phyloP scores from a whole-genome alignment of 2,113 vertebrate species.

The Mus pahari region DNA sequence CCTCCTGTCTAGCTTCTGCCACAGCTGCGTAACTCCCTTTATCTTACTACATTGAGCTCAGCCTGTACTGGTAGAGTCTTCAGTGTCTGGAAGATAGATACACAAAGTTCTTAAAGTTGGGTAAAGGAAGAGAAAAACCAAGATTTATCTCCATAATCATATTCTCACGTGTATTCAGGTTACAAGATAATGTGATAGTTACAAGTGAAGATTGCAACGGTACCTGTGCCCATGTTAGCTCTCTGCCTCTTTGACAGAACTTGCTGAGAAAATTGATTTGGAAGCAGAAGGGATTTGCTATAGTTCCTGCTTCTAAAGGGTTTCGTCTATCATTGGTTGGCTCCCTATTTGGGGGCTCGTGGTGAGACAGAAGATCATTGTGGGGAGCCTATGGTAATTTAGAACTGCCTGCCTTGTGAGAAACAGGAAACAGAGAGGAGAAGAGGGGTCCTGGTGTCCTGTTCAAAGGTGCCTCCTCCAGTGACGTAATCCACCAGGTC shows the following conservation, averaged over 20 bases:
- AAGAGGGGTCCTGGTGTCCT: background rate
- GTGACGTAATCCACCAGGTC: background rate
- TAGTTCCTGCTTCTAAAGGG: background rate
- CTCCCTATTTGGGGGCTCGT: background rate
- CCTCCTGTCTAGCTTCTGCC: background rate
- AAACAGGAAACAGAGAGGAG: background rate
- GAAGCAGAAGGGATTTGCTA: background rate
- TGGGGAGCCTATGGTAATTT: background rate
- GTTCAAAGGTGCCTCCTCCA: background rate
- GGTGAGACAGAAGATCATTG: background rate
- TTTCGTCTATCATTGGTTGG: background rate
- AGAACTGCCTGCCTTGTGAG: background rate
- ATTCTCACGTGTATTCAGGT: background rate
- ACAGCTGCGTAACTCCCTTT: background rate
- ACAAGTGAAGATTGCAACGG: background rate
- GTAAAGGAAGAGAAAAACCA: background rate
- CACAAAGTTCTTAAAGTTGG: background rate
- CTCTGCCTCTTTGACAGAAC: background rate
- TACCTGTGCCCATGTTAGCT: background rate
- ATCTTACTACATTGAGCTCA: background rate
- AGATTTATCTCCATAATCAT: background rate
- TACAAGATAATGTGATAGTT: background rate
- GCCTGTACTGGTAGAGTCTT: background rate
- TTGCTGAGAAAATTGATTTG: background rate
- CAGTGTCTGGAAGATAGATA: background rate